These are phyloP conservation scores for Hirtodrosophila histrioides DNA, from an alignment of 2,888 invertebrate genomes.

Conservation along the genomic window DNA sequence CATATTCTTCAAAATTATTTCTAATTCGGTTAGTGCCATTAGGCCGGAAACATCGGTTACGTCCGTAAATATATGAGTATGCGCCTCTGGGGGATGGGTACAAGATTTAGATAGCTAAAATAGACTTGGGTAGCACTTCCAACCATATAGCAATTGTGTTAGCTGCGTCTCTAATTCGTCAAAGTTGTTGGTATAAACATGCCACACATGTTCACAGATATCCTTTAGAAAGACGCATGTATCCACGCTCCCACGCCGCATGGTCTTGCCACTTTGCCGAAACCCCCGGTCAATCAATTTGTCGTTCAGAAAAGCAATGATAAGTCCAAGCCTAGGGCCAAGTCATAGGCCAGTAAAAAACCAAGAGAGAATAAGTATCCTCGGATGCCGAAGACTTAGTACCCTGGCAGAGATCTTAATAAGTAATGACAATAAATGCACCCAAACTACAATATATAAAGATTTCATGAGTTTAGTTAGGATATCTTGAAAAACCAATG, in stretches of 20 bases:
- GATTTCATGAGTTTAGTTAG: too few species aligned
- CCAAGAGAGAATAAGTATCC: background rate
- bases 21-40: conserved; percentile 90
- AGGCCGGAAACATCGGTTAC: conserved; percentile 91
- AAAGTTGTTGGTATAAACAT: conserved; percentile 9
- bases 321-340: conserved; percentile 90
- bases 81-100: conserved; percentile 80
- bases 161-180: conserved; percentile 5
- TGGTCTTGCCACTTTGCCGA: background rate
- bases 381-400: too few species aligned
- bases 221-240: conserved; percentile 16
- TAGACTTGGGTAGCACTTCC: too few species aligned
- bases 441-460: too few species aligned
- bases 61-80: conserved; percentile 87
- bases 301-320: conserved; percentile 12
- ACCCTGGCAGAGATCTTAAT: too few species aligned
- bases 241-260: conserved; percentile 2
- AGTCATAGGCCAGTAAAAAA: conserved; percentile 89
- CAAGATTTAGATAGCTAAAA: too few species aligned
- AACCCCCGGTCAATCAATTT: conserved; percentile 8
- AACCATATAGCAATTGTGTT: background rate
- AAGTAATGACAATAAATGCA: too few species aligned
- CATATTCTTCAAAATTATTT: conserved; percentile 89
- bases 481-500: too few species aligned
- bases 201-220: conserved; percentile 2